Evolutionary conservation across 2,797 vertebrate species (phyloP).

Genomic region (Carcharodon carcharias): DNA sequence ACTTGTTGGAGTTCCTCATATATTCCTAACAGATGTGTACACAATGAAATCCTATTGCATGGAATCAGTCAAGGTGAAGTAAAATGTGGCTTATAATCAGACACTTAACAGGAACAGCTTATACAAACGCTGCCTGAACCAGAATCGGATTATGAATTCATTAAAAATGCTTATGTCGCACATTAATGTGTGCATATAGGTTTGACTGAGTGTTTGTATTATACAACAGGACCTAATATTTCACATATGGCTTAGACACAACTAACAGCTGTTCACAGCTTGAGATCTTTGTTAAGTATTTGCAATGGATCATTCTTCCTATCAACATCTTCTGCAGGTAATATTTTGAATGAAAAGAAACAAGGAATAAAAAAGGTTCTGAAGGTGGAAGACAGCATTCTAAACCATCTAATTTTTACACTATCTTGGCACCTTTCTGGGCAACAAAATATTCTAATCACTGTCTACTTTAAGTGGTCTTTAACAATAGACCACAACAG

Average conservation of each 20-base stretch:
- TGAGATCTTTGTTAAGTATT: conserved; percentile 29
- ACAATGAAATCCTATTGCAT: conserved; percentile 29
- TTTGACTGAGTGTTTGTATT: conserved; percentile 36
- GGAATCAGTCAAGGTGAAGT: conserved; percentile 22
- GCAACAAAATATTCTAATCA: background rate
- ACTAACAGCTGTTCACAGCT: conserved; percentile 30
- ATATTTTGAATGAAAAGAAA: conserved; percentile 18
- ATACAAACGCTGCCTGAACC: conserved; percentile 11
- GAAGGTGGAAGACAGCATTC: background rate
- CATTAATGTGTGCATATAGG: conserved; percentile 32
- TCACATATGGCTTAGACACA: conserved; percentile 33
- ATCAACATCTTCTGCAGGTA: conserved; percentile 11
- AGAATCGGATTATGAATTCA: conserved; percentile 25
- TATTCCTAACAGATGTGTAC: conserved; percentile 9
- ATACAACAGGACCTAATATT: conserved; percentile 26
- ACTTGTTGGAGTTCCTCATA: background rate
- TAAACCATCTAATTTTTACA: background rate
- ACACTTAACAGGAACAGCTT: conserved; percentile 22
- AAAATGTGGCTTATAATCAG: conserved; percentile 32
- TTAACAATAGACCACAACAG: background rate
- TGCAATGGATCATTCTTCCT: background rate
- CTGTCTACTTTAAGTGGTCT: background rate
- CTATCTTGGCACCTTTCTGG: background rate
- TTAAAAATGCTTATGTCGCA: conserved; percentile 32
- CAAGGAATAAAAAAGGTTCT: background rate